A percentile compares a stretch with the other conserved stretches of the same genome.
Conservation (phyloP, 2,888 invertebrate species). For the Chloroclysta siterata region DNA sequence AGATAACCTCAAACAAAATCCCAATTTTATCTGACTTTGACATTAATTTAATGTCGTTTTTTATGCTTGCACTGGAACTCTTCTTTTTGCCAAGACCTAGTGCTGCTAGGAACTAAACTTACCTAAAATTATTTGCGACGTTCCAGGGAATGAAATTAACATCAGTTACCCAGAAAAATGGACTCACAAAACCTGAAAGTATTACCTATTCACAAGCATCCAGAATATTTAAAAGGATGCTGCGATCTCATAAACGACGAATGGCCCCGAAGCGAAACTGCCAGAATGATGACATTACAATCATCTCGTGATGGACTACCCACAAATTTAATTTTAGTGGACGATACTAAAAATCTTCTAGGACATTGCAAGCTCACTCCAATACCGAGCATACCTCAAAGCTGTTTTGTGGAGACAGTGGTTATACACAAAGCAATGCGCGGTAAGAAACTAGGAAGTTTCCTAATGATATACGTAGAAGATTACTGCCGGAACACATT, state of each 20-base stretch:
- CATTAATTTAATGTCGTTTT: slow-evolving; percentile 1
- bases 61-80: neutral
- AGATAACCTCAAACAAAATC: slow-evolving; percentile 31
- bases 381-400: slow-evolving; percentile 88
- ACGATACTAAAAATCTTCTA: slow-evolving; percentile 83
- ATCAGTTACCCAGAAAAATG: slow-evolving; percentile 51
- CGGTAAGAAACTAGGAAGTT: slow-evolving; percentile 91
- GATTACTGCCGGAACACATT: slow-evolving; percentile 88
- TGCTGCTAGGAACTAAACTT: slow-evolving; percentile 19
- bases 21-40: neutral
- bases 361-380: slow-evolving; percentile 92
- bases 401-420: slow-evolving; percentile 93
- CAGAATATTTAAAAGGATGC: slow-evolving; percentile 89
- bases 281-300: slow-evolving; percentile 90
- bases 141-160: too few relatives aligned
- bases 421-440: slow-evolving; percentile 89
- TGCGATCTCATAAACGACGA: slow-evolving; percentile 93
- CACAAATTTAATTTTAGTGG: slow-evolving; percentile 88
- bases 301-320: slow-evolving; percentile 90
- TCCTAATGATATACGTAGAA: slow-evolving; percentile 90
- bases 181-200: slow-evolving; percentile 73
- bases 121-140: neutral
- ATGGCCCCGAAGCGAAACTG: slow-evolving; percentile 93
- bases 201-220: slow-evolving; percentile 89
- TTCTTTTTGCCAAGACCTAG: neutral